Percentiles rank a stretch among this genome's conserved stretches.
These are phyloP conservation scores for Watsonalla cultraria DNA, from an alignment of 2,888 invertebrate genomes.

Conservation along the genomic window DNA sequence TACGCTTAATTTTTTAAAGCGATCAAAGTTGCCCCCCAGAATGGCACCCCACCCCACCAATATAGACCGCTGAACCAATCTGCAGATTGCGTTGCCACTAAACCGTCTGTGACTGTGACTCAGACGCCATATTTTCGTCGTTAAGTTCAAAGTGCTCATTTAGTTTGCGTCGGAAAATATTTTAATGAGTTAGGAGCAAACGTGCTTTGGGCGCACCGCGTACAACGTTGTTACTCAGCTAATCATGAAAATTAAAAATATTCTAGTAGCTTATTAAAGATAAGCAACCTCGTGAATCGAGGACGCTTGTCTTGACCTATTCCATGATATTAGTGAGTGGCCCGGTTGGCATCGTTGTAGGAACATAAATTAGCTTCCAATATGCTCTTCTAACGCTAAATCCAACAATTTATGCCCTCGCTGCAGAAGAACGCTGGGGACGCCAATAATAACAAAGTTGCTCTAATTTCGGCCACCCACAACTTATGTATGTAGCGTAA, in stretches of 20 bases:
- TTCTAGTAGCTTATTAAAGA: not conserved
- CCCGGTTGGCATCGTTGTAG: conserved; percentile 31
- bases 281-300: conserved; percentile 9
- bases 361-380: conserved; percentile 34
- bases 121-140: not conserved
- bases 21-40: not conserved
- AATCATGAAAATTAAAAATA: not conserved
- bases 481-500: conserved; percentile 13
- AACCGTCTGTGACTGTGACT: not conserved
- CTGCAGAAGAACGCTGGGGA: conserved; percentile 38
- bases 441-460: conserved; percentile 55
- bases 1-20: no score
- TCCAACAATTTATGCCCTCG: conserved; percentile 47
- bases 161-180: not conserved
- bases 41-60: not conserved
- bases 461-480: conserved; percentile 40
- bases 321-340: conserved; percentile 18
- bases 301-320: conserved; percentile 12
- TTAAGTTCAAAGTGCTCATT: not conserved
- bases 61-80: not conserved
- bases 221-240: not conserved
- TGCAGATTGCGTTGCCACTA: no score
- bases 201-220: not conserved
- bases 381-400: conserved; percentile 36
- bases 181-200: not conserved